Evolutionary conservation across 2,888 invertebrate genomes (phyloP), one percentile per base, ranked within the genome.

Genomic region (Cerceris ruficornis): DNA sequence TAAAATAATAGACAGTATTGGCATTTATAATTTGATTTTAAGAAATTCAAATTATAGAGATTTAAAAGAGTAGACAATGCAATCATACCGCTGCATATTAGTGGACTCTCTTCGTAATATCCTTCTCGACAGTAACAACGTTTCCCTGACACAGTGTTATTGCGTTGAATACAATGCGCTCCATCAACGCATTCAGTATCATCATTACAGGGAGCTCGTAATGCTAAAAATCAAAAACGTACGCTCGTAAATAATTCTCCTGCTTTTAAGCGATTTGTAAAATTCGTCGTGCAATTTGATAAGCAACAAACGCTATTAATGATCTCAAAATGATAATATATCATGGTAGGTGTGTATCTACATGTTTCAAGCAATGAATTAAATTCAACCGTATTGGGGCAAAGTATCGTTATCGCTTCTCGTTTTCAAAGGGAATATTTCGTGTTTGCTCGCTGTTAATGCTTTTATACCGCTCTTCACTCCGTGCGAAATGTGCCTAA

Each of bases 111-210:
- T 90, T 96, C 96, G 69, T 93, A 93, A 82, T 94, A 95, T 0
- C 95, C 95, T 68, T 94, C 95, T 78, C 83, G 88, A 74, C 92
- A 92, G 49, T 87, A 86, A 81, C 92, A 92, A 11, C 89, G 90
- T 81, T 87, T 92, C n/a, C 86, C 90, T 5, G 82, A 41, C 52
- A 82, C 54, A 7, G 80, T 82, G 11, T 74, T 83, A 14, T 87
- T 87, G 7, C 84, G 88, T 6, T 88, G 86, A 13, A 83, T 64
- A 88, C 96, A 96, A 69, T 94, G 93, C 66, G 95, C 93, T 0
- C 95, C 95, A 41, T 95, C 94, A 86, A 94, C 94, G 84, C 96
- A 96, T 67, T 96, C 95, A 67, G 94, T 93, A 83, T 94, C 93
- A 86, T 93, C 94, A 17, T 92, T 92, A 91, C 96, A 96, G 0